Evolutionary conservation across 1,140 invertebrate species (phyloP), one percentile per base, ranked within the genome.

Genomic region (Dryas iulia): DNA sequence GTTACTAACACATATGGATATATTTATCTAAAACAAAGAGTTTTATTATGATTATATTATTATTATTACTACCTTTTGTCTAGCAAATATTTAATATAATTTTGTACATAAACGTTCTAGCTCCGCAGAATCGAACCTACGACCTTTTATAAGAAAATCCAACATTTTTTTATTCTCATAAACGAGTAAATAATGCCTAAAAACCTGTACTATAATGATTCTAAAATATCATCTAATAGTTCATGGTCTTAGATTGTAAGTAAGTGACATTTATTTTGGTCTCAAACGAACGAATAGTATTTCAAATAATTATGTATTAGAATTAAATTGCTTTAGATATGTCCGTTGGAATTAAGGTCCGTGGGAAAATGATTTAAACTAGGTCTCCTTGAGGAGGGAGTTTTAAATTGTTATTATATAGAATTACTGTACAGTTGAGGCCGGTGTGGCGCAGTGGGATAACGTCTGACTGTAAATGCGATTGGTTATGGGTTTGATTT

Each of bases 301-400:
- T 47, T 7, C 39, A 21, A 47, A 47, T 47, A 47, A 47, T 47
- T 47, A 47, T 21, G 1, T 47, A 47, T 47, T 18, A 8, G 39
- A 47, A 47, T 47, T 47, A 47, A 47, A 47, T 47, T 18, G 39
- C 39, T 47, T 21, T 47, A 47, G 39, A 47, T 47, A 47, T 47
- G 39, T 47, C 39, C 39, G 39, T 8, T 47, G 18, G 39, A 47
- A 47, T 47, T 21, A 21, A 47, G 14, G 39, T 21, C 18, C 39
- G 39, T 47, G 39, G 39, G 39, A 47, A 47, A 47, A 47, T 47
- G 39, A 21, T 18, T 21, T 47, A 21, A 47, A 47, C 14, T 47
- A 21, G 39, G 14, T 47, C 39, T 47, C 39, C 39, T 18, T 47
- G 39, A 21, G 18, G n/a, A 35, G 14, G n/a, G 39, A 18, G n/a